Percentiles rank a stretch among this genome's conserved stretches.
phyloP scores from a whole-genome alignment of 2,797 vertebrate species.

The Sebastes iracundus region DNA sequence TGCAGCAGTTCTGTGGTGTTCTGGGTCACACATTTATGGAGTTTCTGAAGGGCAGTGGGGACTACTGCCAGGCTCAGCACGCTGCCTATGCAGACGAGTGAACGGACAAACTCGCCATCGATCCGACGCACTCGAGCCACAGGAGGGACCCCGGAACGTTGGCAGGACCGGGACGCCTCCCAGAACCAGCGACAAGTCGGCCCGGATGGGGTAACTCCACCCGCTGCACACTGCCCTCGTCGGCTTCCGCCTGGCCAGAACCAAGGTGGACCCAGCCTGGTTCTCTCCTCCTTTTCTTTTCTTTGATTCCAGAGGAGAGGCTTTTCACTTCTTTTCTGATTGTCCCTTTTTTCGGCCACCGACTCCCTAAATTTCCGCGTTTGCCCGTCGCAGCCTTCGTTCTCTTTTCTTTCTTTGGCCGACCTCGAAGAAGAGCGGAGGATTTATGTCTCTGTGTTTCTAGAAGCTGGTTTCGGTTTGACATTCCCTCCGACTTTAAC shows the following conservation, averaged over 20 bases:
- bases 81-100: constrained; percentile 99
- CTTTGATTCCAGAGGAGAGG: constrained; percentile 65
- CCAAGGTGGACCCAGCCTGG: constrained; percentile 87
- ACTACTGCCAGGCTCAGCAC: constrained; percentile 99
- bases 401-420: constrained; percentile 16
- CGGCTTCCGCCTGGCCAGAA: constrained; percentile 91
- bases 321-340: constrained; percentile 57
- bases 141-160: constrained; percentile 80
- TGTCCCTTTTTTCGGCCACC: constrained; percentile 39
- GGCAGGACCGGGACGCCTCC: constrained; percentile 88
- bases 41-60: constrained; percentile 99
- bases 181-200: constrained; percentile 86
- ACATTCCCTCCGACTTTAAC: constrained; percentile 69
- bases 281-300: constrained; percentile 67
- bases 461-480: constrained; percentile 55
- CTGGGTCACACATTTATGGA: constrained; percentile 99
- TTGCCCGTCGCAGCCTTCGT: constrained; percentile 35
- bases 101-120: constrained; percentile 83
- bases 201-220: constrained; percentile 98
- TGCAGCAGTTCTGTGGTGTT: constrained; percentile 99
- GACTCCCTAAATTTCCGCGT: constrained; percentile 24
- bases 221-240: constrained; percentile 94
- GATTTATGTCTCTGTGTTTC: constrained; percentile 27
- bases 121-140: constrained; percentile 76
- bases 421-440: constrained; percentile 50